phyloP scores from a whole-genome alignment of 1,140 invertebrate genomes.

The Bursaphelenchus mucronatus region DNA sequence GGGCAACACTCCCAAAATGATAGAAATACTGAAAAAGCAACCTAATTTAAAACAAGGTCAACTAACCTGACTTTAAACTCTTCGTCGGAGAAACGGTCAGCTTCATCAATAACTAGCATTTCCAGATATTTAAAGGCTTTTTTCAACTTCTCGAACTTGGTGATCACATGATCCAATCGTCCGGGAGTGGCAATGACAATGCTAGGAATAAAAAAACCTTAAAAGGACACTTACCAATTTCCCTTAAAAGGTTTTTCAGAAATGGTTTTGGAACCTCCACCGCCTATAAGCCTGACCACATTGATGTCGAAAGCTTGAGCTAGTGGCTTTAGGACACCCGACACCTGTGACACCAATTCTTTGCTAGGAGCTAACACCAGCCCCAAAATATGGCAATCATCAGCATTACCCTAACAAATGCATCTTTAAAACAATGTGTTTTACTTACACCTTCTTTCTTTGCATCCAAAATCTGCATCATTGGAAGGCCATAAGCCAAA shows the following conservation, averaged over 20 bases:
- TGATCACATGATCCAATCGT: constrained; percentile 44
- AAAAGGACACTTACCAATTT: constrained; percentile 31
- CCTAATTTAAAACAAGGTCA: not conserved
- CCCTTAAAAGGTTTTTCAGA: constrained; percentile 31
- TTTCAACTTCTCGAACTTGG: constrained; percentile 41
- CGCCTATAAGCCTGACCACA: constrained; percentile 36
- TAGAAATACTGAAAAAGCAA: constrained; percentile 70
- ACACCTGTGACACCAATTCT: constrained; percentile 41
- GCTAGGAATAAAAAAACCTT: constrained; percentile 20
- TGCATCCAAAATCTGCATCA: constrained; percentile 48
- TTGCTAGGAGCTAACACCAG: constrained; percentile 36
- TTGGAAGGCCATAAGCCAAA: constrained; percentile 53
- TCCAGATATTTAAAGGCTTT: constrained; percentile 67
- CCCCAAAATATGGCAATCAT: constrained; percentile 31
- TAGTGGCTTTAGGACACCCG: constrained; percentile 27
- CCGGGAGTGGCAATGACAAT: constrained; percentile 57
- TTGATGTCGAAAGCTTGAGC: constrained; percentile 35
- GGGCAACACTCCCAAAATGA: constrained; percentile 83
- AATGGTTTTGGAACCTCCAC: constrained; percentile 31
- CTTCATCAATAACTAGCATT: constrained; percentile 90
- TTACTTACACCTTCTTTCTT: constrained; percentile 30
- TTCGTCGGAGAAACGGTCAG: constrained; percentile 84
- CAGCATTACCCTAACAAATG: constrained; percentile 40
- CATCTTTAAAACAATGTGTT: constrained; percentile 16
- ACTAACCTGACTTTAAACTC: constrained; percentile 74